Evolutionary conservation across 1,140 invertebrate species (phyloP).

Genomic region (Aleiodes sp.): DNA sequence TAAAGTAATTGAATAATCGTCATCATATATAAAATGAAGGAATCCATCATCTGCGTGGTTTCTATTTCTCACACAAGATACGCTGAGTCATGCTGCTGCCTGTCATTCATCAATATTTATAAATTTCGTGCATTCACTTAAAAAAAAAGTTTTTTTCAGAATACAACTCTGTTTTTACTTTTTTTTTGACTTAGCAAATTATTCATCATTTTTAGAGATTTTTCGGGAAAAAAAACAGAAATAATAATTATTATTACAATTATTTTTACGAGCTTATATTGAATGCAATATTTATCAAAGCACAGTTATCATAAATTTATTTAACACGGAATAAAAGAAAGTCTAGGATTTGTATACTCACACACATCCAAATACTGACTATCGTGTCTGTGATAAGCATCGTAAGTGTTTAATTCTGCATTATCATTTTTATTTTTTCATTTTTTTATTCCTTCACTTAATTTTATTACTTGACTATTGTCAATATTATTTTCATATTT

Average conservation of each 20-base stretch:
- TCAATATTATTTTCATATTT: background rate
- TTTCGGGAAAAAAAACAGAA: background rate
- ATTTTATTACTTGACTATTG: background rate
- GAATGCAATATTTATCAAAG: background rate
- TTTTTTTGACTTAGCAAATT: background rate
- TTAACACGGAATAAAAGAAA: background rate
- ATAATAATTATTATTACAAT: background rate
- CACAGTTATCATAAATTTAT: background rate
- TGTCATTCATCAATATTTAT: too few relatives aligned
- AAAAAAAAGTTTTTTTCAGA: too few relatives aligned
- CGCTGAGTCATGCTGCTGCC: too few relatives aligned
- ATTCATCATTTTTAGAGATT: background rate
- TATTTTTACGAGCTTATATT: background rate
- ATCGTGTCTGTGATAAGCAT: conserved; percentile 56
- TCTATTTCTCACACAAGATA: too few relatives aligned
- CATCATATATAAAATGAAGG: background rate
- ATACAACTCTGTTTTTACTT: too few relatives aligned
- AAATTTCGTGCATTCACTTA: too few relatives aligned
- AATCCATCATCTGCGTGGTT: background rate
- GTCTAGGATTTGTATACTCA: conserved; percentile 17
- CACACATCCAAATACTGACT: conserved; percentile 38
- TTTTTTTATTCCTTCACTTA: conserved; percentile 18
- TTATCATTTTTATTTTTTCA: background rate
- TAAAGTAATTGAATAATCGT: background rate
- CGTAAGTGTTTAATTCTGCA: background rate